Conservation (phyloP, 2,888 invertebrate genomes). For the Acleris sparsana region DNA sequence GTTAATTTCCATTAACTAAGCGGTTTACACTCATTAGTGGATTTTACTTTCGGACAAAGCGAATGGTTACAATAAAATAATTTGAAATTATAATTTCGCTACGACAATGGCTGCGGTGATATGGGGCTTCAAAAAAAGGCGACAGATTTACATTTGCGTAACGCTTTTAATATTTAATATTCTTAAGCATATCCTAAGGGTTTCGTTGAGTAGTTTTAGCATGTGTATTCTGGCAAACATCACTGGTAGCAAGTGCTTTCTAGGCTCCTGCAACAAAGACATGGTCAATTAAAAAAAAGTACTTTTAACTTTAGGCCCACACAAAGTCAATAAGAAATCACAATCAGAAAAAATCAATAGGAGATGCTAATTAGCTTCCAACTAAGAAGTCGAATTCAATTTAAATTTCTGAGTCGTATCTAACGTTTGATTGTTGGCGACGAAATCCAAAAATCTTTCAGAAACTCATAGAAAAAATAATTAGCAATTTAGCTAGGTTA, state of each 20-base stretch:
- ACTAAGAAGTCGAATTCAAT: too few species aligned
- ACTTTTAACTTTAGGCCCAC: background rate
- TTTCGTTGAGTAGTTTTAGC: constrained; percentile 84
- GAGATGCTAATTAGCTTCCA: too few species aligned
- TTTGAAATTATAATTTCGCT: constrained; percentile 29
- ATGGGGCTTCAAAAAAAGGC: constrained; percentile 28
- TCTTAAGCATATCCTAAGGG: constrained; percentile 85
- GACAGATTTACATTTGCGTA: constrained; percentile 84
- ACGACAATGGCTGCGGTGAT: constrained; percentile 16
- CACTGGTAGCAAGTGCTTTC: constrained; percentile 86
- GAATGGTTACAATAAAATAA: constrained; percentile 26
- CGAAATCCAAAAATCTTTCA: too few species aligned
- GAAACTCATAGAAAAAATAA: too few species aligned
- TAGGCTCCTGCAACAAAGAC: constrained; percentile 83
- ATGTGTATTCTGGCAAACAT: constrained; percentile 88
- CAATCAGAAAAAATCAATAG: too few species aligned
- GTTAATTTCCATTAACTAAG: constrained; percentile 28
- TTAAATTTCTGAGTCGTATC: too few species aligned
- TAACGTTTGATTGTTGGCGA: too few species aligned
- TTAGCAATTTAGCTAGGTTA: too few species aligned
- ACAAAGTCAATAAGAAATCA: too few species aligned
- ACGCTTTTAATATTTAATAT: constrained; percentile 88
- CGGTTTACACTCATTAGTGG: constrained; percentile 28
- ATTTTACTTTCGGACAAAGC: constrained; percentile 26
- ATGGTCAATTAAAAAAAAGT: constrained; percentile 1